Evolutionary conservation across 2,888 invertebrate genomes (phyloP).

Genomic region (Orchesella flavescens): DNA sequence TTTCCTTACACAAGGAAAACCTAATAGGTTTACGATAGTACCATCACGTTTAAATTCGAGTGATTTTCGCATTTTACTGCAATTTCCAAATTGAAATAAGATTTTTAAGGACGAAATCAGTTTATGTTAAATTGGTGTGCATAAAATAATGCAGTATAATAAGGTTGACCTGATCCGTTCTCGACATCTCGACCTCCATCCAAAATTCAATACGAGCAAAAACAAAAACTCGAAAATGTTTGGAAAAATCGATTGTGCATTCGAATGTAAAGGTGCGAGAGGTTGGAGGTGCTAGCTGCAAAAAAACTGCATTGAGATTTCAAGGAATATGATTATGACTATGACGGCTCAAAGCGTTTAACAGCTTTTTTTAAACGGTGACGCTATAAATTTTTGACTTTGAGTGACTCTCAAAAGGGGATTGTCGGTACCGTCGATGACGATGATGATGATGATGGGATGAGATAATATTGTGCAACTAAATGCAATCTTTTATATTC

Average conservation of each 20-base stretch:
- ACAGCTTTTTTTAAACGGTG: slow-evolving; percentile 20
- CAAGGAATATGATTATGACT: no score
- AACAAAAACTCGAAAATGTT: background rate
- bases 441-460: slow-evolving; percentile 40
- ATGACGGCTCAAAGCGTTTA: no score
- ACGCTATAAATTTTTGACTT: slow-evolving; percentile 7
- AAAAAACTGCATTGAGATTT: no score
- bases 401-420: background rate
- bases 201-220: background rate
- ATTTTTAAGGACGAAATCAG: background rate
- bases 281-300: no score
- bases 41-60: no score
- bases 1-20: background rate
- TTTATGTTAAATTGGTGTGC: background rate
- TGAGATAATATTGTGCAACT: background rate
- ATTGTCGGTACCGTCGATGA: background rate
- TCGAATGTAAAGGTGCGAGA: no score
- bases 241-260: slow-evolving; percentile 1
- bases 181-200: slow-evolving; percentile 10
- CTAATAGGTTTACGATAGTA: background rate
- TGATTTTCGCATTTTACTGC: no score
- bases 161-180: slow-evolving; percentile 24
- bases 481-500: background rate
- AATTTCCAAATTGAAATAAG: background rate
- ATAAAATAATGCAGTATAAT: slow-evolving; percentile 10